Evolutionary conservation across 2,888 invertebrate genomes (phyloP).

Genomic region (Dendrolimus houi): DNA sequence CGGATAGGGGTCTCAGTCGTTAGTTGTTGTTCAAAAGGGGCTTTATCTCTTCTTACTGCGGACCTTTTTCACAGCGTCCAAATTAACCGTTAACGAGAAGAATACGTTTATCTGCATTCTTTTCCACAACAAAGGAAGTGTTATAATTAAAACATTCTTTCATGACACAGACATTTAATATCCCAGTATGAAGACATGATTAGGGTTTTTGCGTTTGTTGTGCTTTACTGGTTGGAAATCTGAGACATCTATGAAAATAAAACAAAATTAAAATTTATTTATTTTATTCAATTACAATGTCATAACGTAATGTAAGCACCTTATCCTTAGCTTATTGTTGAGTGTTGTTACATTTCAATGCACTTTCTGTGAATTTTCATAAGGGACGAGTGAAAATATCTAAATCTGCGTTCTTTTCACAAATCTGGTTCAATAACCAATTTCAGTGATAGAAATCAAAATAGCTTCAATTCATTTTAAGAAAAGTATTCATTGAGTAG

Average conservation of each 20-base stretch:
- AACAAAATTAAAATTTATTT: too few species aligned
- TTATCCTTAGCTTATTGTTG: too few species aligned
- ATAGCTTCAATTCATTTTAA: too few species aligned
- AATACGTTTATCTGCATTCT: constrained; percentile 1
- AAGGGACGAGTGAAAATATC: too few species aligned
- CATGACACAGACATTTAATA: background rate
- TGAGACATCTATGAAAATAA: background rate
- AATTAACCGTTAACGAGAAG: constrained; percentile 15
- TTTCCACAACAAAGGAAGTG: background rate
- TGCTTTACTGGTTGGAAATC: background rate
- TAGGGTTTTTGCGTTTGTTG: background rate
- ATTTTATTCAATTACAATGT: too few species aligned
- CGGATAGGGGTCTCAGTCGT: constrained; percentile 48
- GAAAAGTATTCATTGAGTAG: too few species aligned
- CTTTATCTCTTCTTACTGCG: constrained; percentile 27
- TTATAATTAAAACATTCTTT: background rate
- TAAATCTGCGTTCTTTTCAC: too few species aligned
- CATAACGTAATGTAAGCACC: too few species aligned
- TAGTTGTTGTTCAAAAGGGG: constrained; percentile 33
- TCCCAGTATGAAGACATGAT: background rate
- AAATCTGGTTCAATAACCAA: too few species aligned
- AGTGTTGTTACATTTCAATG: too few species aligned
- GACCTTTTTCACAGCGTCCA: constrained; percentile 18
- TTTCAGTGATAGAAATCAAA: too few species aligned
- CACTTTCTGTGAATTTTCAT: too few species aligned